Conservation (phyloP, 2,113 vertebrate species). For the Corythaixoides concolor region DNA sequence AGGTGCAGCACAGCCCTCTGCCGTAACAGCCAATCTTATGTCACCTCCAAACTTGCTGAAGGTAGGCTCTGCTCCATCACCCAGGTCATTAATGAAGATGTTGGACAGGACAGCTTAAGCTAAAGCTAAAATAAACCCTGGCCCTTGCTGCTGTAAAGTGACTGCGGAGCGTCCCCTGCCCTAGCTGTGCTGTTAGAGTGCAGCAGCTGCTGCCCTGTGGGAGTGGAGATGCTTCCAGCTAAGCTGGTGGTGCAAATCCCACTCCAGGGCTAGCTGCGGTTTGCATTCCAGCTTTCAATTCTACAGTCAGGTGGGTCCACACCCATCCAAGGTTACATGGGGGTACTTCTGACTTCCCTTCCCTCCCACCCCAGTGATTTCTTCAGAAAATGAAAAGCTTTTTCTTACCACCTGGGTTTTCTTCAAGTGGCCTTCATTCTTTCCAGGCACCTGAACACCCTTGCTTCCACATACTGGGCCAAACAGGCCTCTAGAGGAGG, state of each 20-base stretch:
- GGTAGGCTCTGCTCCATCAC: accelerated
- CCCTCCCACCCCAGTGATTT: accelerated
- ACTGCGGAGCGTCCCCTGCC: neutral
- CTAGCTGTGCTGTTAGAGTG: neutral
- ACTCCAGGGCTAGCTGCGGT: neutral
- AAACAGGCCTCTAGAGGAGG: accelerated
- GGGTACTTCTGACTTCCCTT: neutral
- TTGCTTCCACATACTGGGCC: accelerated
- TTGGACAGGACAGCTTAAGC: neutral
- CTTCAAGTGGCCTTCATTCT: neutral
- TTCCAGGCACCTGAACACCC: neutral
- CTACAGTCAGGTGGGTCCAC: too few species aligned
- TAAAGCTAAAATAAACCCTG: neutral
- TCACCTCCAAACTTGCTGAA: neutral
- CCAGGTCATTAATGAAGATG: neutral
- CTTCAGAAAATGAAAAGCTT: neutral
- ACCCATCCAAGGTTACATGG: neutral
- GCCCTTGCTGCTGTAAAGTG: neutral
- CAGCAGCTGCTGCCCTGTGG: neutral
- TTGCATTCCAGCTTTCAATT: neutral
- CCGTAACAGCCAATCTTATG: accelerated
- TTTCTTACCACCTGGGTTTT: neutral
- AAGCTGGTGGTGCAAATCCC: too few species aligned
- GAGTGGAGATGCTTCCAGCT: neutral
- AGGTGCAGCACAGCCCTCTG: neutral